Evolutionary conservation across 2,113 vertebrate genomes (phyloP).

Genomic region (Litocranius walleri): DNA sequence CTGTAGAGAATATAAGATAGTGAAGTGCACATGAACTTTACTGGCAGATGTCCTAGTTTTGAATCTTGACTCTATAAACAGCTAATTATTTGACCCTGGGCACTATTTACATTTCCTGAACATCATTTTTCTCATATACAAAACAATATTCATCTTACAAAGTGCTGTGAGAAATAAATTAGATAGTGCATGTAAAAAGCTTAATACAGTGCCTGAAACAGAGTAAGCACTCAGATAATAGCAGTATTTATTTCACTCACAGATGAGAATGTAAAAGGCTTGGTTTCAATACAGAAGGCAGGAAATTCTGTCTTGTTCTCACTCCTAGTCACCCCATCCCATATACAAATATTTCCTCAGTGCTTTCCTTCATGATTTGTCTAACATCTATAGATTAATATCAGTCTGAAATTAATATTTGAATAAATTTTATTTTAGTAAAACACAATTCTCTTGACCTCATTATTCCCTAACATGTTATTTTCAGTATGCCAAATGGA

Average conservation of each 20-base stretch:
- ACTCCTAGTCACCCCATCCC: fast-evolving
- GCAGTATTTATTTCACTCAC: background rate
- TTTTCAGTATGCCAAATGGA: background rate
- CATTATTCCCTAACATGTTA: background rate
- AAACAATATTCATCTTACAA: background rate
- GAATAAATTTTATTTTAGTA: background rate
- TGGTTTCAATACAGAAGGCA: background rate
- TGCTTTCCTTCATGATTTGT: background rate
- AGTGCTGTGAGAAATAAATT: background rate
- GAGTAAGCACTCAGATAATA: background rate
- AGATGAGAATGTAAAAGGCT: background rate
- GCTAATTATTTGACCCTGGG: background rate
- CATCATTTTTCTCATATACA: background rate
- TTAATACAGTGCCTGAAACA: background rate
- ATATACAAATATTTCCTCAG: background rate
- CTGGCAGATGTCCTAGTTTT: background rate
- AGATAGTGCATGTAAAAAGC: background rate
- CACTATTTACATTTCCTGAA: background rate
- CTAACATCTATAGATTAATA: background rate
- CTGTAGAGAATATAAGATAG: background rate
- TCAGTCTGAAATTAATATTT: background rate
- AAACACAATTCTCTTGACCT: background rate
- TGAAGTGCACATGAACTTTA: background rate
- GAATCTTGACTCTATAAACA: background rate
- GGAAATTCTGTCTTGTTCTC: background rate